Evolutionary conservation across 2,888 invertebrate genomes (phyloP).

Genomic region (Polydrusus cervinus): DNA sequence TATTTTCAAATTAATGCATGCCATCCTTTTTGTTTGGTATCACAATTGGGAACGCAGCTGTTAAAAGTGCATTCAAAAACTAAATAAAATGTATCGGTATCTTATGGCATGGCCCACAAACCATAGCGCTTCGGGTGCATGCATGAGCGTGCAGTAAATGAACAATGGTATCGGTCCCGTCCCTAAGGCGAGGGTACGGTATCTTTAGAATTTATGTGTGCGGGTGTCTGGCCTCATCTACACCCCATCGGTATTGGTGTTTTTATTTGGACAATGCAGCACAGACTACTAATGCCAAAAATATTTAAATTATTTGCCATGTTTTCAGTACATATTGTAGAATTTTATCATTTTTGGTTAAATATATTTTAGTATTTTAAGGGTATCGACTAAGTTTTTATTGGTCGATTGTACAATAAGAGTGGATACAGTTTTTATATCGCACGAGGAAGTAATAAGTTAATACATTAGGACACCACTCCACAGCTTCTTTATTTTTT

Average conservation of each 20-base stretch:
- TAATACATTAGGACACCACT: too few relatives aligned
- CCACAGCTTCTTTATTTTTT: too few relatives aligned
- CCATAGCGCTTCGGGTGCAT: slow-evolving; percentile 23
- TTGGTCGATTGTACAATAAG: too few relatives aligned
- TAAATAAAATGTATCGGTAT: slow-evolving; percentile 31
- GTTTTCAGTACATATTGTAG: too few relatives aligned
- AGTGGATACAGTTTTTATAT: too few relatives aligned
- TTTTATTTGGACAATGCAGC: slow-evolving; percentile 3
- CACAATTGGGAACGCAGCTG: neutral
- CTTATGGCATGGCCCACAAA: slow-evolving; percentile 17
- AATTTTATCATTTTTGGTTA: too few relatives aligned
- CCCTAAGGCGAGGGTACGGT: slow-evolving; percentile 31
- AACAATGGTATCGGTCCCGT: slow-evolving; percentile 27
- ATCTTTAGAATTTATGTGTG: slow-evolving; percentile 35
- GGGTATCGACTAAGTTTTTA: too few relatives aligned
- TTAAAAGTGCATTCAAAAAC: slow-evolving; percentile 8
- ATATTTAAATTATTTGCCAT: neutral
- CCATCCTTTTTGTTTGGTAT: too few relatives aligned
- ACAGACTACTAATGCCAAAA: too few relatives aligned
- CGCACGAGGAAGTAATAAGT: too few relatives aligned
- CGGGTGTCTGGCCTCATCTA: slow-evolving; percentile 16
- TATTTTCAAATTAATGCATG: too few relatives aligned
- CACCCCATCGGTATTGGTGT: slow-evolving; percentile 18
- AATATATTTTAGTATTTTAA: too few relatives aligned
- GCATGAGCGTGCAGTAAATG: slow-evolving; percentile 37